Evolutionary conservation across 2,888 invertebrate genomes (phyloP).

Genomic region (Rotaria magnacalcarata): DNA sequence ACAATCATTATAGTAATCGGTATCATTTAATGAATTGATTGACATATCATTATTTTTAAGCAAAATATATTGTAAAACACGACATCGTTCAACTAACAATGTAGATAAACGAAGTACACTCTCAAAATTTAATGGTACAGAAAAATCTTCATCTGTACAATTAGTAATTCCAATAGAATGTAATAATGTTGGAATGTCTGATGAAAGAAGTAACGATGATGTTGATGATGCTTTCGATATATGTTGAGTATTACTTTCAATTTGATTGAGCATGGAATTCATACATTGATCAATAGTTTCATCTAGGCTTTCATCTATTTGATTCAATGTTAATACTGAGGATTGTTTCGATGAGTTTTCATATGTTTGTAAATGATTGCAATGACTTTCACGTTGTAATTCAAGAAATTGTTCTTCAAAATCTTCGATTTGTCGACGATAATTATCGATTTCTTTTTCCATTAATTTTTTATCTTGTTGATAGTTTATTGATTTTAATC

Average conservation of each 20-base stretch:
- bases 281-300: background rate
- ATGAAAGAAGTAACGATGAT: constrained; percentile 4
- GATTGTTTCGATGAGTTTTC: background rate
- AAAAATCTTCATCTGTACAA: constrained; percentile 6
- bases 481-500: background rate
- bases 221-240: background rate
- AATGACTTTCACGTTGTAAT: constrained; percentile 14
- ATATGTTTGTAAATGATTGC: background rate
- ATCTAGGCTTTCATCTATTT: background rate
- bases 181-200: constrained; percentile 13
- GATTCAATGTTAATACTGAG: background rate
- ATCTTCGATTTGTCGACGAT: constrained; percentile 34
- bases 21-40: background rate
- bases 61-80: constrained; percentile 21
- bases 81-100: constrained; percentile 17
- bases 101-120: constrained; percentile 30
- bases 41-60: background rate
- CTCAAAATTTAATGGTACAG: background rate
- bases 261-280: background rate
- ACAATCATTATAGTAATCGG: background rate
- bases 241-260: background rate
- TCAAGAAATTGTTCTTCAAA: constrained; percentile 32
- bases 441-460: background rate
- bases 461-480: background rate
- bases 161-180: background rate